Conservation (phyloP, 2,113 vertebrate genomes). For the Mixornis gularis region DNA sequence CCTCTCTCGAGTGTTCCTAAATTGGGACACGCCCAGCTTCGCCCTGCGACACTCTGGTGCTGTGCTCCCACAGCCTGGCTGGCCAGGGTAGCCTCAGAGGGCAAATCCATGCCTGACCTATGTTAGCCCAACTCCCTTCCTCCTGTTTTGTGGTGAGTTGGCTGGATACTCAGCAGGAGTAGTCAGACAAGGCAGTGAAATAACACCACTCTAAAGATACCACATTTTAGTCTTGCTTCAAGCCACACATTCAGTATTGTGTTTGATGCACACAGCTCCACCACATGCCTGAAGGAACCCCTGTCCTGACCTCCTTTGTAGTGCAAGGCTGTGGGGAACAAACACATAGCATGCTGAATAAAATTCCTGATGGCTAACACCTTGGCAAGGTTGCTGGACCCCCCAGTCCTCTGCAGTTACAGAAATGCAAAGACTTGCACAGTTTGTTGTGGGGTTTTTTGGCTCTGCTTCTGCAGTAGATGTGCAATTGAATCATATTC, state of each 20-base stretch:
- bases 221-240: background rate
- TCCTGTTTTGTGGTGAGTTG: background rate
- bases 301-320: background rate
- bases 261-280: background rate
- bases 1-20: too few relatives aligned
- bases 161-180: background rate
- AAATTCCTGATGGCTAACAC: background rate
- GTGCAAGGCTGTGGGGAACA: background rate
- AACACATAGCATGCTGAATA: background rate
- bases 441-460: background rate
- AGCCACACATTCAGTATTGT: background rate
- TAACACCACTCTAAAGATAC: background rate
- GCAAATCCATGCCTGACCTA: background rate
- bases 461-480: background rate
- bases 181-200: background rate
- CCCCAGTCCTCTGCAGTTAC: background rate
- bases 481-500: background rate
- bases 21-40: too few relatives aligned
- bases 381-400: background rate
- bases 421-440: background rate
- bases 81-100: rapidly evolving
- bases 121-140: background rate
- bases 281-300: background rate
- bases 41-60: too few relatives aligned
- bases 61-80: background rate